Conservation (phyloP, 2,888 invertebrate species). For the Dyspetes luteomarginatus region DNA sequence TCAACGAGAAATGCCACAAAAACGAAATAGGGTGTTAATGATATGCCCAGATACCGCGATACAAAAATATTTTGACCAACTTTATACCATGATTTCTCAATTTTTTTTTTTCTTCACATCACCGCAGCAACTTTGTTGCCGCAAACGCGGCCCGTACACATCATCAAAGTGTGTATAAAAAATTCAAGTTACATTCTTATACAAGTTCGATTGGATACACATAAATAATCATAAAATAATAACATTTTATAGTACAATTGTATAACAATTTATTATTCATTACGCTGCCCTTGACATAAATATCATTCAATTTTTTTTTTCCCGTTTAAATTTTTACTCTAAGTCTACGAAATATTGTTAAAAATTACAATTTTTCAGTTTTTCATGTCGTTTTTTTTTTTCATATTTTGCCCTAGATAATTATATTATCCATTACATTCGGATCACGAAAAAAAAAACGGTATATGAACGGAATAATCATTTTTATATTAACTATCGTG, state of each 20-base stretch:
- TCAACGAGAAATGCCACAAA: no score
- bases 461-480: not conserved
- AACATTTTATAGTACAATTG: not conserved
- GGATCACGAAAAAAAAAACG: not conserved
- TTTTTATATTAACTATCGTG: not conserved
- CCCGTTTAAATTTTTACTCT: slow-evolving; percentile 8
- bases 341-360: not conserved
- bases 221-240: no score
- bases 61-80: no score
- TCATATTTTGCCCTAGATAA: slow-evolving; percentile 1
- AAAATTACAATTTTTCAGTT: not conserved
- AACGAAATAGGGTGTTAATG: no score
- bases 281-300: slow-evolving; percentile 28
- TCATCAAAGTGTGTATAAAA: no score
- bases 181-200: no score
- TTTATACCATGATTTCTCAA: no score
- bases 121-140: no score
- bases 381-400: not conserved
- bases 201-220: no score
- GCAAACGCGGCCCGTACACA: no score
- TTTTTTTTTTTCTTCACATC: no score
- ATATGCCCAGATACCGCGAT: no score
- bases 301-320: slow-evolving; percentile 13
- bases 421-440: not conserved
- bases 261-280: slow-evolving; percentile 27